phyloP scores from a whole-genome alignment of 2,888 invertebrate genomes.

The Monoplex corrugatus region DNA sequence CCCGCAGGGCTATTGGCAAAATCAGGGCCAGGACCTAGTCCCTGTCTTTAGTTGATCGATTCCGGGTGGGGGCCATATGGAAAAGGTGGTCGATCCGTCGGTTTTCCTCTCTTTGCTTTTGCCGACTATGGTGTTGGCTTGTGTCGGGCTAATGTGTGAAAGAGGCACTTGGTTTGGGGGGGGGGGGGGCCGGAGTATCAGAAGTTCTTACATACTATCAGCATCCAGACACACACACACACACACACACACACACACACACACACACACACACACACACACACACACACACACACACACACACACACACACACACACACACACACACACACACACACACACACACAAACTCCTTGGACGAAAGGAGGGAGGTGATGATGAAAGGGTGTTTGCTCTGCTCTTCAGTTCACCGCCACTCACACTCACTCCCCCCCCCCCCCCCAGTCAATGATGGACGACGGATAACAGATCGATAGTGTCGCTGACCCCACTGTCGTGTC shows the following conservation, averaged over 20 bases:
- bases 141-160: not conserved
- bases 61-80: not conserved
- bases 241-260: slow-evolving; percentile 7
- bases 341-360: not conserved
- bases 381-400: not conserved
- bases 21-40: not conserved
- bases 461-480: no score
- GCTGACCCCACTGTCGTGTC: not conserved
- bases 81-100: not conserved
- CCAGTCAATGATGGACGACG: no score
- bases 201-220: no score
- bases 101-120: slow-evolving; percentile 11
- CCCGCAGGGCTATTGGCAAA: slow-evolving; percentile 4
- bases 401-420: not conserved
- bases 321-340: not conserved
- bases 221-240: not conserved
- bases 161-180: no score
- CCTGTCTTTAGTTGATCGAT: not conserved
- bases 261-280: not conserved
- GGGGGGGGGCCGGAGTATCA: not conserved
- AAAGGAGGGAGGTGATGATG: not conserved
- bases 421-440: not conserved
- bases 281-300: not conserved
- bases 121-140: not conserved
- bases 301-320: slow-evolving; percentile 5